A percentile compares a stretch with the other conserved stretches of the same genome.
phyloP scores from a whole-genome alignment of 2,888 invertebrate genomes.

The Smittia sp. region DNA sequence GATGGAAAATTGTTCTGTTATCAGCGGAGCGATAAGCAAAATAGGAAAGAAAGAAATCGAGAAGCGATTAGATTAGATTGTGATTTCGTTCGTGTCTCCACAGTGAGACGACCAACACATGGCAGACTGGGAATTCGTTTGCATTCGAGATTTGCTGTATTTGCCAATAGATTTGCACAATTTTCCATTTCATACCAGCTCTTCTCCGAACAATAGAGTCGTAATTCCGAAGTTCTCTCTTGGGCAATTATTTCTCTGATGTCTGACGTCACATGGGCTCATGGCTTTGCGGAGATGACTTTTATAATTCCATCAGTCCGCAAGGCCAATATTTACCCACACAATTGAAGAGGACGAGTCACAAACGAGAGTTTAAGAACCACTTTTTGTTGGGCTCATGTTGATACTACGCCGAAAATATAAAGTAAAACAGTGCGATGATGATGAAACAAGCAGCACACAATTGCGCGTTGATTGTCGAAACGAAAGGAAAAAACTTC shows the following conservation, averaged over 20 bases:
- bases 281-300: neutral
- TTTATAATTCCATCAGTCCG: neutral
- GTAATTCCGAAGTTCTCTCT: too few species aligned
- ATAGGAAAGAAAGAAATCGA: too few species aligned
- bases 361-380: neutral
- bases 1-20: too few species aligned
- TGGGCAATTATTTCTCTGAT: too few species aligned
- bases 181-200: neutral
- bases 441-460: neutral
- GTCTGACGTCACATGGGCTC: too few species aligned
- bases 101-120: neutral
- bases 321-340: neutral
- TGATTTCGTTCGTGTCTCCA: too few species aligned
- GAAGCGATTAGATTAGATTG: too few species aligned
- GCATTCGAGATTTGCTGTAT: neutral
- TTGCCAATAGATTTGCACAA: neutral
- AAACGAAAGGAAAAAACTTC: neutral
- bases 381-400: neutral
- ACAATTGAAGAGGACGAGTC: neutral
- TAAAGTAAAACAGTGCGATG: constrained; percentile 8
- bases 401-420: constrained; percentile 18
- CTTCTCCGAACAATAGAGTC: too few species aligned
- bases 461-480: constrained; percentile 27
- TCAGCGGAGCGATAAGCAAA: too few species aligned
- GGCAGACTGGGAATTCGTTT: neutral